Evolutionary conservation across 1,140 invertebrate genomes (phyloP), one percentile per base, ranked within the genome.

Genomic region (Bombus affinis): DNA sequence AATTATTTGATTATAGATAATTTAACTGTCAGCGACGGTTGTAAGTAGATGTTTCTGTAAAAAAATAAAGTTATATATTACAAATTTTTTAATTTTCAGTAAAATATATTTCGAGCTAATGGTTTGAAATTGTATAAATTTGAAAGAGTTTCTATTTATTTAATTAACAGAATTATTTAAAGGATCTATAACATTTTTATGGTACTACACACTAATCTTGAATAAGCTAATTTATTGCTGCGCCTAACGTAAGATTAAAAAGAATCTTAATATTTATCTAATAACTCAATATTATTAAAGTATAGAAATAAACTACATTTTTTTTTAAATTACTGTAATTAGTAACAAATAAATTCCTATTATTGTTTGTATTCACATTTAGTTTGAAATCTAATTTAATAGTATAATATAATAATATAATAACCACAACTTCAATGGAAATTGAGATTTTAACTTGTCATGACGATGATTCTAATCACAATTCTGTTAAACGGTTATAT

Each of bases 1-100:
- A 85, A 85, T 59, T 37, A 32, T 68, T 80, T 72, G 25, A 68
- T 78, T 65, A 57, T 59, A n/a, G 25, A 35, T 37, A 75, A 53
- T 83, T 76, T 59, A 83, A 83, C 32, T 37, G 62, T 8, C 44
- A 28, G 3, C 35, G 4, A 35, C 32, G 25, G 0, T n/a, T 12
- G 8, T 47, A 22, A 5, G 35, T 12, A 68, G 47, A 28, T 25
- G 32, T 13, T 39, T n/a, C 47, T 22, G 0, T 5, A 25, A 22
- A 59, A 39, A 57, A 47, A 28, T 35, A 42, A n/a, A 37, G 8
- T n/a, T 18, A n/a, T n/a, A 10, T 13, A 35, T 15, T n/a, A 28
- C 62, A 1, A 18, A 15, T 42, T 39, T 78, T 42, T 65, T 32
- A 25, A 77, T 5, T 28, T 39, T 32, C 3, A 9, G 0, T 35